A percentile compares a stretch with the other conserved stretches of the same genome.
Conservation (phyloP, 2,888 invertebrate genomes). For the Drosophila nigricruria region DNA sequence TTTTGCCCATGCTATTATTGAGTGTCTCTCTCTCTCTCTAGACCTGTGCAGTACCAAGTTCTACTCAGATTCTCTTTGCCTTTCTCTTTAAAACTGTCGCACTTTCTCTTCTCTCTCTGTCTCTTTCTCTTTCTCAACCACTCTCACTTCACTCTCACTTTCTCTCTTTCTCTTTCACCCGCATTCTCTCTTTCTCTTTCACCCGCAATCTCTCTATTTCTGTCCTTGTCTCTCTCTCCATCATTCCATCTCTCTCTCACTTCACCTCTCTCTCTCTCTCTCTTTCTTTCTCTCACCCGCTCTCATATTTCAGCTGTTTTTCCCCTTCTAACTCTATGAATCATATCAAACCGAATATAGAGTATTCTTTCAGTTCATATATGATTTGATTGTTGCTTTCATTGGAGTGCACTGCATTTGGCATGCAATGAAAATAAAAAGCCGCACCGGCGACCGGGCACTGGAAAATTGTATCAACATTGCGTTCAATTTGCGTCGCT, state of each 20-base stretch:
- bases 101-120: too few relatives aligned
- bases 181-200: too few relatives aligned
- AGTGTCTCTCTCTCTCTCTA: too few relatives aligned
- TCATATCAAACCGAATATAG: slow-evolving; percentile 1
- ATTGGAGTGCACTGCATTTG: slow-evolving; percentile 45
- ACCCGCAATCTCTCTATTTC: too few relatives aligned
- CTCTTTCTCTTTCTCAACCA: not conserved
- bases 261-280: not conserved
- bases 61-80: too few relatives aligned
- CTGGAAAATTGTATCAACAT: slow-evolving; percentile 73
- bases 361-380: slow-evolving; percentile 8
- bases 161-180: not conserved
- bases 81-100: too few relatives aligned
- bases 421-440: slow-evolving; percentile 54
- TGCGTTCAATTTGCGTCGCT: slow-evolving; percentile 72
- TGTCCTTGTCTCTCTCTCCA: not conserved
- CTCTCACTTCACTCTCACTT: not conserved
- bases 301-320: not conserved
- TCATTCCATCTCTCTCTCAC: too few relatives aligned
- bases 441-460: slow-evolving; percentile 25
- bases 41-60: too few relatives aligned
- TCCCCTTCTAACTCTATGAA: not conserved
- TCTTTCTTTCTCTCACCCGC: too few relatives aligned
- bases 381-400: not conserved
- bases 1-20: too few relatives aligned